These are phyloP conservation scores for Mnemiopsis leidyi DNA, from an alignment of 37 sponge, comb jelly and placozoan species.

Conservation along the genomic window DNA sequence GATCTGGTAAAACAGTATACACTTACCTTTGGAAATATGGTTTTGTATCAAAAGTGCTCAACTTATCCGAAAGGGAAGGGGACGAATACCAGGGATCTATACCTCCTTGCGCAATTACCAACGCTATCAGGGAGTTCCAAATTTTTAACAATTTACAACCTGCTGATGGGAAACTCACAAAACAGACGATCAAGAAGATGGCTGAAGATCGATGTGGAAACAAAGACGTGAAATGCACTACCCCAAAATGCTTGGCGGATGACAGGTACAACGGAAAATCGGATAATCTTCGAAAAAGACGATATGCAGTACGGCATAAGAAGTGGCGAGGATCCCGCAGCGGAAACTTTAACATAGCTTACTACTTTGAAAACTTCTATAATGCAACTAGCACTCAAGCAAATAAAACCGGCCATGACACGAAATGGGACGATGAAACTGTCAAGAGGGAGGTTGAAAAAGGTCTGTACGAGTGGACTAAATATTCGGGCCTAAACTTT, in stretches of 20 bases:
- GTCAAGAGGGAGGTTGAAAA: not conserved
- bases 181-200: not conserved
- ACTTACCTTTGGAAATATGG: constrained; percentile 50
- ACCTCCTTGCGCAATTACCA: constrained; percentile 29
- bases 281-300: not conserved
- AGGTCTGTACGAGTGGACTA: constrained; percentile 16
- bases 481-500: not conserved
- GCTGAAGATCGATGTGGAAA: constrained; percentile 44
- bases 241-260: constrained; percentile 12
- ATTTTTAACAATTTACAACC: not conserved
- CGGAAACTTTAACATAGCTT: not conserved
- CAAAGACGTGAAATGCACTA: not conserved
- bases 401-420: not conserved
- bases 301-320: constrained; percentile 21
- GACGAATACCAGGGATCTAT: constrained; percentile 16
- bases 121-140: constrained; percentile 51
- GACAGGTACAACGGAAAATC: not conserved
- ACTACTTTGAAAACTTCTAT: not conserved
- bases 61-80: not conserved
- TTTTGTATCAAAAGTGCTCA: constrained; percentile 12
- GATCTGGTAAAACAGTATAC: not conserved
- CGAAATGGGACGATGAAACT: not conserved
- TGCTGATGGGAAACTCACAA: not conserved
- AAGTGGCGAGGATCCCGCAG: not conserved
- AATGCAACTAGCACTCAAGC: no score